Base-by-base conservation (phyloP, 2,888 invertebrate genomes). In the Athripsodes cinereus region DNA sequence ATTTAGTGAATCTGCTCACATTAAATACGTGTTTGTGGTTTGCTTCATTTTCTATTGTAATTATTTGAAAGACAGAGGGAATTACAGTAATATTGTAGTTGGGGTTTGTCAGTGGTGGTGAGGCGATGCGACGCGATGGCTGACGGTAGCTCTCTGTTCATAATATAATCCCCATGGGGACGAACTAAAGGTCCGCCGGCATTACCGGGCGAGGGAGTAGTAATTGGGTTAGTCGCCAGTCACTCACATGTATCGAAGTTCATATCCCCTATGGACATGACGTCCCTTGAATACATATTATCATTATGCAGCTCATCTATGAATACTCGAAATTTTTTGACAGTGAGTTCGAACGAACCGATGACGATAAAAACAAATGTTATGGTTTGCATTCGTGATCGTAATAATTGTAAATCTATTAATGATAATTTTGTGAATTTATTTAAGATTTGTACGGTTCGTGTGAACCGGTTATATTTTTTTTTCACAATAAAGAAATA, bases 151-250 rank as follows among this genome's bases (percentile, higher is more conserved):
- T n/a, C n/a, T n/a, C n/a, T 13, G 40, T 40, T 40, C 40, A 16
- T 40, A 26, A 26, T 26, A 16, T 40, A 26, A 26, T 26, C 26
- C 26, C 26, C 26, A 26, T 6, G 26, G 26, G 26, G 26, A 26
- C 6, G 31, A 11, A 11, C 16, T 40, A 16, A 40, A 22, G 40
- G 40, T 40, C 40, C 52, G 52, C 49, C 51, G 22, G 55, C 52
- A 44, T 44, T 44, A 16, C 34, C 55, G 34, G 52, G 48, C 53
- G 53, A 20, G 55, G 59, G 53, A 55, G 59, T 62, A 53, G 60
- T 62, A 62, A 62, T 59, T 60, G 60, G 62, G 62, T 62, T 62
- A 62, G 60, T 57, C 60, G 58, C 59, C 52, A 48, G 55, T 48
- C 59, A 52, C 59, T 47, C 49, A 40, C 52, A 53, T 55, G 56